Conservation (phyloP, 1,140 invertebrate genomes). For the Dreissena polymorpha region DNA sequence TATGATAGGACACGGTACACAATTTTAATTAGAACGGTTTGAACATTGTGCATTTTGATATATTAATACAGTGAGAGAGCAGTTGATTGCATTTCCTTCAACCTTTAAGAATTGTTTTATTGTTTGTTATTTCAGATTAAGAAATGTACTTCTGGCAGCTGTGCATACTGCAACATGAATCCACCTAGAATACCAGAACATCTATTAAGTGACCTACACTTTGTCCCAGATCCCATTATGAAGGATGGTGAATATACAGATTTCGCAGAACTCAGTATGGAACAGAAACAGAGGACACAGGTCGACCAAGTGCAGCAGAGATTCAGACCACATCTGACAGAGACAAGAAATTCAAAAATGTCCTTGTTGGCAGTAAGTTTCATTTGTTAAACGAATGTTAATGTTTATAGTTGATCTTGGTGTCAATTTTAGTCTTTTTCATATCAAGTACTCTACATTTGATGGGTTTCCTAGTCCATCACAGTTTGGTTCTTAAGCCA, state of each 20-base stretch:
- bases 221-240: conserved; percentile 42
- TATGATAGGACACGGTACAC: conserved; percentile 1
- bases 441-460: too few species aligned
- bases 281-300: conserved; percentile 39
- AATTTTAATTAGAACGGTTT: conserved; percentile 25
- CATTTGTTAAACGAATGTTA: too few species aligned
- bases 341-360: conserved; percentile 32
- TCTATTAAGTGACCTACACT: conserved; percentile 16
- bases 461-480: too few species aligned
- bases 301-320: not conserved
- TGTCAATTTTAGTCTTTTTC: too few species aligned
- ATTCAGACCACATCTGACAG: not conserved
- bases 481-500: too few species aligned
- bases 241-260: conserved; percentile 29
- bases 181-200: conserved; percentile 17
- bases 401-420: not conserved
- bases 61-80: too few species aligned
- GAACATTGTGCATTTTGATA: not conserved
- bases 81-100: too few species aligned
- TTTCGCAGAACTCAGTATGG: conserved; percentile 54
- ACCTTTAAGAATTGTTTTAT: too few species aligned
- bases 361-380: too few species aligned
- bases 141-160: not conserved
- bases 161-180: not conserved
- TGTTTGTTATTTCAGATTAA: too few species aligned